Base-by-base conservation (phyloP, 1,140 invertebrate species). In the Cydia strobilella region DNA sequence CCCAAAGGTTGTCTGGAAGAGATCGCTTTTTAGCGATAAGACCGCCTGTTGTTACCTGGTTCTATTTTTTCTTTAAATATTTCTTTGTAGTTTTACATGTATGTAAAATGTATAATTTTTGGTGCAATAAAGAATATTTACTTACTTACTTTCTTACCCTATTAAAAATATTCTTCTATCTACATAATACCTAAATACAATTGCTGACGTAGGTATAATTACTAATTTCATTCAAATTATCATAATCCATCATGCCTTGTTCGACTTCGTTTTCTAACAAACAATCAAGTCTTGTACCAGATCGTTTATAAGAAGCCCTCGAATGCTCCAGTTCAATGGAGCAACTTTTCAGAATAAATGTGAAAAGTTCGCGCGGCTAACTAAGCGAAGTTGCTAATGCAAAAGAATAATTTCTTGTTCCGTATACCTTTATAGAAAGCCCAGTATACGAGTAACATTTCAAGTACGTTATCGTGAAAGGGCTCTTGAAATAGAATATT, bases 301-400 rank as follows among this genome's bases (percentile, higher is more conserved):
- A 81, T 77, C 59, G 76, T 62, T 63, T 62, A 66, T 42, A 39
- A 74, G 73, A 74, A 45, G 48, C 54, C 54, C 20, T 59, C 31
- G 59, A 18, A 66, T 72, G 39, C 71, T 13, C 13, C 39, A 15
- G 71, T 45, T 51, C 45, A 79, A 77, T 77, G 73, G 78, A 42
- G 13, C 48, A 80, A 84, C 73, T 82, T 84, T 79, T 35, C 9
- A 65, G 77, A 76, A 82, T 84, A 80, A 84, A 84, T 84, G 82
- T 79, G 82, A 78, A 82, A 84, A 84, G 76, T 84, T 84, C 74
- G 9, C 51, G 7, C 59, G 76, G 73, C 77, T 78, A 78, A 80
- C 80, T 79, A 80, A 81, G 76, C 79, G 82, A 75, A 80, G 80
- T 77, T 79, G 80, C 75, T 82, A 82, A 82, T 80, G 76, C 74